Evolutionary conservation across 2,797 vertebrate species (phyloP).

Genomic region (Schizothorax lantsangensis): DNA sequence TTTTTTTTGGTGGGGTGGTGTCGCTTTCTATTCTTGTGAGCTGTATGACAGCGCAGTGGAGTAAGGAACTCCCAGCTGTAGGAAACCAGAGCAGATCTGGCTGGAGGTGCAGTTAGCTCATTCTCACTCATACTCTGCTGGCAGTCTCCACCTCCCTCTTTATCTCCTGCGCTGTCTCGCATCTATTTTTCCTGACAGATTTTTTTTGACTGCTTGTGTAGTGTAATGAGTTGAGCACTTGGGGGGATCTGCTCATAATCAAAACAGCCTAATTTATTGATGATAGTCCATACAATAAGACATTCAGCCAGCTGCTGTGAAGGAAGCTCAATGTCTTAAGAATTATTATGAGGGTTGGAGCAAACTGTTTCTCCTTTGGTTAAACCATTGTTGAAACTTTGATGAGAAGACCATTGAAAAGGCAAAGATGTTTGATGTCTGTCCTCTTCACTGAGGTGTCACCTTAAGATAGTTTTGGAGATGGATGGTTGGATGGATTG

Average conservation of each 20-base stretch:
- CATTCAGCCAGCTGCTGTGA: constrained; percentile 70
- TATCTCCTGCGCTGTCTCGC: not conserved
- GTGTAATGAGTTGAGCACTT: constrained; percentile 59
- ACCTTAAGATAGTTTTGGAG: not conserved
- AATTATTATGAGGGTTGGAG: not conserved
- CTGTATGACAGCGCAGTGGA: constrained; percentile 64
- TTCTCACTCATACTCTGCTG: constrained; percentile 36
- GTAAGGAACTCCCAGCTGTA: constrained; percentile 71
- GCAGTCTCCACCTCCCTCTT: constrained; percentile 42
- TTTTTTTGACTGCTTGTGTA: constrained; percentile 46
- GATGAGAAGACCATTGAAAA: not conserved
- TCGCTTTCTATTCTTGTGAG: constrained; percentile 46
- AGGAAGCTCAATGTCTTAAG: not conserved
- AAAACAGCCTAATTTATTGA: constrained; percentile 69
- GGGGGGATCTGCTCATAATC: constrained; percentile 67
- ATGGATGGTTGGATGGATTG: not conserved
- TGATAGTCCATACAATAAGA: constrained; percentile 68
- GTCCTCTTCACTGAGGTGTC: not conserved
- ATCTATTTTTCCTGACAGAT: constrained; percentile 52
- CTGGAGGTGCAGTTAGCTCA: constrained; percentile 56
- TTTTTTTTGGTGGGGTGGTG: constrained; percentile 9
- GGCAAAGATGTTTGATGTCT: not conserved
- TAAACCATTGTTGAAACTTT: not conserved
- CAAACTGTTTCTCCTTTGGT: not conserved
- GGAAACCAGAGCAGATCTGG: constrained; percentile 49